Conservation (phyloP, 2,888 invertebrate genomes). For the Acanthosepion esculentum region DNA sequence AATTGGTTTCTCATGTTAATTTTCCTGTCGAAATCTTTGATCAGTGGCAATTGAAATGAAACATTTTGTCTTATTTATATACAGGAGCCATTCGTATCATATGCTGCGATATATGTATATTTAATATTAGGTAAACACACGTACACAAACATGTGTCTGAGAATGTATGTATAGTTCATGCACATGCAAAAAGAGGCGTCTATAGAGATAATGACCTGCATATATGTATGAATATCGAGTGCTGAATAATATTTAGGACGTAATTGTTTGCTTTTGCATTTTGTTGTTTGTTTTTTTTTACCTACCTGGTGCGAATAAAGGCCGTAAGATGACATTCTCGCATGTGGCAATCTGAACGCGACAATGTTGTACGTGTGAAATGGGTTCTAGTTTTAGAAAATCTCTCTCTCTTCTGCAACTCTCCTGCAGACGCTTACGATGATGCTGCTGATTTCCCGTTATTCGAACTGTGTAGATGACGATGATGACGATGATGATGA, state of each 20-base stretch:
- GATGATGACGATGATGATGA: not conserved
- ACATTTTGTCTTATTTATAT: not conserved
- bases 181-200: not conserved
- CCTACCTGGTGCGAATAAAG: constrained; percentile 36
- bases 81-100: not conserved
- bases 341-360: not conserved
- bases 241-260: not conserved
- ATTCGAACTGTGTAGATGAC: not conserved
- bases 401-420: not conserved
- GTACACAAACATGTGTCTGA: too few relatives aligned
- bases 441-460: not conserved
- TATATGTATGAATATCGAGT: not conserved
- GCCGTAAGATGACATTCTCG: constrained; percentile 14
- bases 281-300: not conserved
- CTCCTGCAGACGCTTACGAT: not conserved
- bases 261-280: not conserved
- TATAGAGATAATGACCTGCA: not conserved
- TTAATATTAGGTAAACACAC: too few relatives aligned
- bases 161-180: not conserved
- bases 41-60: not conserved
- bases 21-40: not conserved
- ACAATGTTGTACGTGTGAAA: not conserved
- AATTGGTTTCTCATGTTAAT: not conserved
- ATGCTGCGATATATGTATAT: not conserved
- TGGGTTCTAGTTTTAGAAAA: not conserved